Base-by-base conservation (phyloP, 2,888 invertebrate species). In the Mellilla xanthometata region DNA sequence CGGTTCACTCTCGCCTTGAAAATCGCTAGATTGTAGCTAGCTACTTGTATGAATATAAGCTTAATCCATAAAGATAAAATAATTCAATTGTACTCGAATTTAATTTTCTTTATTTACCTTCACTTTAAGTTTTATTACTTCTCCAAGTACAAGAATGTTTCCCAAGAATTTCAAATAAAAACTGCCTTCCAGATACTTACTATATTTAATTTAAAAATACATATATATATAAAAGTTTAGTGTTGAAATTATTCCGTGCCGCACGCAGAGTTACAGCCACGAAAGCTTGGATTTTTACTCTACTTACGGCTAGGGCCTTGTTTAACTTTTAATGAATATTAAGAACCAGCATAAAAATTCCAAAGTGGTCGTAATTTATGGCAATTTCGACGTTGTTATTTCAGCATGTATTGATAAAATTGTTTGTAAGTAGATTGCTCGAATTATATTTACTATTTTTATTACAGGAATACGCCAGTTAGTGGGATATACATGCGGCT, bases 191-290 rank as follows among this genome's bases (percentile, higher is more conserved):
- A 22, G 34, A 31, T 26, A 12, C 23, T 27, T 35, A 39, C 27
- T 32, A 15, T 28, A 36, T 46, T 36, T 32, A 32, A 24, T 36
- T 23, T 32, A 36, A 28, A 4, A 26, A 11, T 27, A 9, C 40
- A 46, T 30, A 10, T n/a, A 36, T 39, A 36, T 46, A 27, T 40
- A 22, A 30, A 35, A 36, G 31, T 40, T 35, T 40, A 34, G 19
- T 36, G 15, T 22, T 39, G 12, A 40, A 45, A 24, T 52, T 55
- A 56, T 60, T 60, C 60, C 68, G 68, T 65, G 67, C 52, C 42
- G 54, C 68, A 70, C 65, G 70, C 68, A 58, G 47, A 4, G 58
- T 54, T 54, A 48, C 54, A 41, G 54, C 63, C 58, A 55, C 59
- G 58, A 60, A 60, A 46, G 48, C 46, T 42, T 35, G 45, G 19